Conservation (phyloP, 2,888 invertebrate species). For the Altica lythri region DNA sequence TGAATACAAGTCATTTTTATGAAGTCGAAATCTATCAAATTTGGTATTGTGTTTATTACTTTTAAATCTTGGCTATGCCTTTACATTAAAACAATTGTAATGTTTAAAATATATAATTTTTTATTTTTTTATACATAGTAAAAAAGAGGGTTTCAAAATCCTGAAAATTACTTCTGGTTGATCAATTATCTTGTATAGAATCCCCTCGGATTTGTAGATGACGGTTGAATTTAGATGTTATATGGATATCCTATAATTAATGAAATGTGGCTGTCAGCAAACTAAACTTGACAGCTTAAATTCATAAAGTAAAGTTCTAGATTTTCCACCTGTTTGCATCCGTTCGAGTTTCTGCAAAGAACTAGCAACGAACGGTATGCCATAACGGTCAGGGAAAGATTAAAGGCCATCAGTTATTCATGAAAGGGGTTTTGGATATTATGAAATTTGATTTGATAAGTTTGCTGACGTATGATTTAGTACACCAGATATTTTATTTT, state of each 20-base stretch:
- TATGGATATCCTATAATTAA: slow-evolving; percentile 43
- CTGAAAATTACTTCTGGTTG: too few species aligned
- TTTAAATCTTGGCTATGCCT: too few species aligned
- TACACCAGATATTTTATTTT: slow-evolving; percentile 11
- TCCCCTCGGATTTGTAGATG: too few species aligned
- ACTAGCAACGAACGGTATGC: slow-evolving; percentile 25
- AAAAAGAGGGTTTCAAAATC: too few species aligned
- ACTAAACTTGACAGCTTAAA: slow-evolving; percentile 36
- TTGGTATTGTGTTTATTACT: too few species aligned
- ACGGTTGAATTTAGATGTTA: too few species aligned
- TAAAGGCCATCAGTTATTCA: slow-evolving; percentile 28
- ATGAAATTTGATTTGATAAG: slow-evolving; percentile 12
- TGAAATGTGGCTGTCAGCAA: slow-evolving; percentile 39
- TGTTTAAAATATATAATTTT: too few species aligned
- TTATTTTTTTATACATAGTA: too few species aligned
- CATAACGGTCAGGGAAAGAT: slow-evolving; percentile 22
- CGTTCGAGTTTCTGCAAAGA: slow-evolving; percentile 25
- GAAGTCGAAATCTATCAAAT: too few species aligned
- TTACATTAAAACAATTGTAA: too few species aligned
- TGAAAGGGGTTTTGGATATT: slow-evolving; percentile 10
- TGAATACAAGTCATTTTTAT: too few species aligned
- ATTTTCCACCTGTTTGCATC: slow-evolving; percentile 35
- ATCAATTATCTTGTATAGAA: too few species aligned
- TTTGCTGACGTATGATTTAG: slow-evolving; percentile 5
- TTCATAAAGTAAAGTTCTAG: slow-evolving; percentile 25